Conservation (phyloP, 2,888 invertebrate species). For the Anarsia innoxiella region DNA sequence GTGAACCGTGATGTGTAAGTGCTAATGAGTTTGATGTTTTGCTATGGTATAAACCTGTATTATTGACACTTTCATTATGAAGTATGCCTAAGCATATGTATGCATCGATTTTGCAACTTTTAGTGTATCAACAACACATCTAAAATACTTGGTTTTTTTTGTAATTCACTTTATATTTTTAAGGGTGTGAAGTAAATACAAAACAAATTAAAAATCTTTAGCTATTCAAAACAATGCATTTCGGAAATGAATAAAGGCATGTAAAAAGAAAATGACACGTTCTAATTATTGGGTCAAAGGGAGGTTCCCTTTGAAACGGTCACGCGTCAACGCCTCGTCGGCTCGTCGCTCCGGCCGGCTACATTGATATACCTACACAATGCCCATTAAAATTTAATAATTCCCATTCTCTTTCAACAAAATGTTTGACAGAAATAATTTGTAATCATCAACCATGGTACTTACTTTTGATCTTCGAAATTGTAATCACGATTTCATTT, state of each 20-base stretch:
- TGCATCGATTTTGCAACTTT: too few relatives aligned
- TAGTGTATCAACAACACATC: too few relatives aligned
- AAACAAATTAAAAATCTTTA: too few relatives aligned
- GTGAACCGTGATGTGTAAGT: constrained; percentile 25
- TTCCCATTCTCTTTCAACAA: constrained; percentile 20
- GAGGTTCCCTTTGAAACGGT: constrained; percentile 24
- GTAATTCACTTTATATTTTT: too few relatives aligned
- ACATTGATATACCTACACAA: too few relatives aligned
- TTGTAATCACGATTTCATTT: too few relatives aligned
- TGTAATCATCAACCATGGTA: constrained; percentile 4
- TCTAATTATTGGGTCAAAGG: constrained; percentile 23
- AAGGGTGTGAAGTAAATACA: too few relatives aligned
- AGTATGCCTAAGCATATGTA: too few relatives aligned
- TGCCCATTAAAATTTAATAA: constrained; percentile 25
- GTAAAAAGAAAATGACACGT: constrained; percentile 17
- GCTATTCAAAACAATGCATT: too few relatives aligned
- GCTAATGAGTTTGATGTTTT: constrained; percentile 25
- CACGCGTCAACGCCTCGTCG: constrained; percentile 24
- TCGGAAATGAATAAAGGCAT: too few relatives aligned
- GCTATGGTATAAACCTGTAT: constrained; percentile 4
- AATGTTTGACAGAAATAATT: constrained; percentile 12
- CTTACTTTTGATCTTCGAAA: constrained; percentile 11
- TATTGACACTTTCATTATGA: constrained; percentile 5
- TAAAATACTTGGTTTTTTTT: too few relatives aligned
- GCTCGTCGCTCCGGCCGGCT: constrained; percentile 8